Percentiles rank a stretch among this genome's conserved stretches.
phyloP scores from a whole-genome alignment of 2,888 invertebrate genomes.

The Tipula unca region DNA sequence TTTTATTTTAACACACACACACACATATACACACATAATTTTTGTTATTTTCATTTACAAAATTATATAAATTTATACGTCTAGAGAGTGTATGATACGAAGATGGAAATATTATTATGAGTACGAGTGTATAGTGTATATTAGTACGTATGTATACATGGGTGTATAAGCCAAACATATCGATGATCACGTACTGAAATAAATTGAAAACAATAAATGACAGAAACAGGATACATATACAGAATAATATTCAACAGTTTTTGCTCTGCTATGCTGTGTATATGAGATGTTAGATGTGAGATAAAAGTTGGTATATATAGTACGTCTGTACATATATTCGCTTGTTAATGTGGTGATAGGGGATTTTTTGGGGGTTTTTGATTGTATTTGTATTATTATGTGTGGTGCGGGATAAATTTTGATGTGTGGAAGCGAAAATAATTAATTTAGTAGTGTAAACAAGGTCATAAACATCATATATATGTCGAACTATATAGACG shows the following conservation, averaged over 20 bases:
- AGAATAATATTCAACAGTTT: background rate
- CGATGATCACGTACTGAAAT: conserved; percentile 14
- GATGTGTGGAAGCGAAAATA: background rate
- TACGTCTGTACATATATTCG: background rate
- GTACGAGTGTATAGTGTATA: background rate
- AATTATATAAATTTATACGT: background rate
- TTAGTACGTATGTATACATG: too few species aligned
- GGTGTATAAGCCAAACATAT: background rate
- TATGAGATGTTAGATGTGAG: background rate
- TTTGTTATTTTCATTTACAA: background rate
- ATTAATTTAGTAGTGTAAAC: background rate
- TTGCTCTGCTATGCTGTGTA: background rate
- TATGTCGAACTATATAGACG: background rate
- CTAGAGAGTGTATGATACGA: background rate
- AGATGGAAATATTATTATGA: background rate
- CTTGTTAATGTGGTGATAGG: background rate
- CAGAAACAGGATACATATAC: background rate
- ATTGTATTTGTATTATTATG: background rate
- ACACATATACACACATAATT: background rate
- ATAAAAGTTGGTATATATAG: background rate
- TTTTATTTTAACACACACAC: background rate
- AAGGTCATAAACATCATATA: background rate
- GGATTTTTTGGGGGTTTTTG: background rate
- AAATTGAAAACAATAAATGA: conserved; percentile 14
- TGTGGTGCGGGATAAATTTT: background rate